Conservation (phyloP, 2,113 vertebrate genomes). For the Serilophus lunatus region DNA sequence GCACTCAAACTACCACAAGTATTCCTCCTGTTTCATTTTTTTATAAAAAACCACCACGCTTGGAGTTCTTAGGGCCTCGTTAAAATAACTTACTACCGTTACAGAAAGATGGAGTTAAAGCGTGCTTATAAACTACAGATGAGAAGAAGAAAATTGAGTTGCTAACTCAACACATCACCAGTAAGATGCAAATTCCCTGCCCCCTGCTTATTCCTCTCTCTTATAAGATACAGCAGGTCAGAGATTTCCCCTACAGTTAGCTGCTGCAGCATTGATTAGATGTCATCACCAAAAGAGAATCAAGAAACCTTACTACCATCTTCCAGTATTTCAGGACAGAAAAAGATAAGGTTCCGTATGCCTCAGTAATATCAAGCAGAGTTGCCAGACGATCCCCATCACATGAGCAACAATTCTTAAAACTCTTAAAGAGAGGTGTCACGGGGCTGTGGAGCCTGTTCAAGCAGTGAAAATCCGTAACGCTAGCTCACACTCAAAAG, state of each 20-base stretch:
- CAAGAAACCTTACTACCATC: neutral
- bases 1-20: neutral
- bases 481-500: neutral
- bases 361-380: neutral
- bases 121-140: neutral
- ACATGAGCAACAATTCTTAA: neutral
- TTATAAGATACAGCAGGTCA: accelerated
- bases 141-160: neutral
- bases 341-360: neutral
- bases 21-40: neutral
- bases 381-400: neutral
- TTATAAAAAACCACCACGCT: accelerated
- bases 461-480: neutral
- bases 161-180: neutral
- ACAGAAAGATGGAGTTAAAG: neutral
- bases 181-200: neutral
- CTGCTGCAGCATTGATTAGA: neutral
- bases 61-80: neutral
- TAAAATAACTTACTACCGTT: neutral
- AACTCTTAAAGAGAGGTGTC: neutral
- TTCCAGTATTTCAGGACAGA: neutral
- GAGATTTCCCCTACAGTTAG: neutral
- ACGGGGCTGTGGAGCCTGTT: neutral
- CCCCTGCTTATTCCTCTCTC: neutral
- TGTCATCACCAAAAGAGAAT: neutral